Evolutionary conservation across 2,888 invertebrate species (phyloP).

Genomic region (Formica aserva): DNA sequence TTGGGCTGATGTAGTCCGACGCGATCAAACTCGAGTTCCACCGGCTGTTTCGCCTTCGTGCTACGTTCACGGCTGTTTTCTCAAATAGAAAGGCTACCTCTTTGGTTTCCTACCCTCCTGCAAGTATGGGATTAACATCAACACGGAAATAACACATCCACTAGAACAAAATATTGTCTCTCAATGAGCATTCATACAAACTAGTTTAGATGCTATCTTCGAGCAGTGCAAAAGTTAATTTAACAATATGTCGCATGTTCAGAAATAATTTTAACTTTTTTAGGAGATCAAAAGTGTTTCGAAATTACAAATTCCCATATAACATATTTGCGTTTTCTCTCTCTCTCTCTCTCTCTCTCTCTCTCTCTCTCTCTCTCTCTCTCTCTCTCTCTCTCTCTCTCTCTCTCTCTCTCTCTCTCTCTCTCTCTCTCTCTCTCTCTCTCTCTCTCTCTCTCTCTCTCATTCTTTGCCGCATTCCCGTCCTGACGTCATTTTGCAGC

Average conservation of each 20-base stretch:
- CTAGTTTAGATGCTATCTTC: slow-evolving; percentile 23
- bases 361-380: too few species aligned
- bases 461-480: not conserved
- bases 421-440: not conserved
- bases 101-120: slow-evolving; percentile 18
- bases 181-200: slow-evolving; percentile 19
- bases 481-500: slow-evolving; percentile 54
- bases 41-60: slow-evolving; percentile 39
- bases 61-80: slow-evolving; percentile 57
- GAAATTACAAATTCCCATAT: not conserved
- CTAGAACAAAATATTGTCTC: slow-evolving; percentile 24
- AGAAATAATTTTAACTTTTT: not conserved
- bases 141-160: slow-evolving; percentile 24
- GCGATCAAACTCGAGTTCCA: slow-evolving; percentile 23
- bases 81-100: slow-evolving; percentile 36
- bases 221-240: slow-evolving; percentile 6
- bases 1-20: not conserved
- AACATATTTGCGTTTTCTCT: not conserved
- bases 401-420: too few species aligned
- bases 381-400: too few species aligned
- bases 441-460: too few species aligned
- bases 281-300: not conserved
- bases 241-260: not conserved
- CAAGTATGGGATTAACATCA: slow-evolving; percentile 22
- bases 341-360: not conserved